A percentile compares a stretch with the other conserved stretches of the same genome.
These are phyloP conservation scores for Scaeva pyrastri DNA, from an alignment of 2,888 invertebrate species.

Conservation along the genomic window DNA sequence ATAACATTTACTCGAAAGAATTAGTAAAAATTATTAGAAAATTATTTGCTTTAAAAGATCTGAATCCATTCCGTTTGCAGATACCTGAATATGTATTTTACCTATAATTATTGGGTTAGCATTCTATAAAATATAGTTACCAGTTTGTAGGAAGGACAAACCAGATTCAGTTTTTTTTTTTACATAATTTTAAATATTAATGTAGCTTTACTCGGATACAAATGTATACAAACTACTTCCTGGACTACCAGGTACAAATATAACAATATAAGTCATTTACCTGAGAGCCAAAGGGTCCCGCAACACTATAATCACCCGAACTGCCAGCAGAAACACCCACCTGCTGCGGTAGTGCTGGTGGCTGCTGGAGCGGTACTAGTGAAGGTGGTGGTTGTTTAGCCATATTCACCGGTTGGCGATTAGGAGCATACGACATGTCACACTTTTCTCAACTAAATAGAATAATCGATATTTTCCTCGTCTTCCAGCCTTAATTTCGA, in stretches of 20 bases:
- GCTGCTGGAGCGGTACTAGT: slow-evolving; percentile 32
- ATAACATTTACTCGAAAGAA: no score
- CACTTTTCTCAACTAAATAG: slow-evolving; percentile 44
- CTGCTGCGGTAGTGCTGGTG: slow-evolving; percentile 34
- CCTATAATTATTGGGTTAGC: no score
- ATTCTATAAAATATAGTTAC: no score
- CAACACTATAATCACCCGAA: slow-evolving; percentile 40
- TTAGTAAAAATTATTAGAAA: no score
- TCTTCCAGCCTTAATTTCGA: slow-evolving; percentile 19
- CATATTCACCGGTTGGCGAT: slow-evolving; percentile 50
- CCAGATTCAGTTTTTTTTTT: no score
- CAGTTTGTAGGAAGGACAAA: no score
- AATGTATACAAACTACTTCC: slow-evolving; percentile 6
- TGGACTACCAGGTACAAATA: slow-evolving; percentile 5
- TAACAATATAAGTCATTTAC: slow-evolving; percentile 34
- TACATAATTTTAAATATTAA: neutral
- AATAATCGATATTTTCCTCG: slow-evolving; percentile 63
- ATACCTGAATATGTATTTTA: no score
- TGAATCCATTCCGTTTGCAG: no score
- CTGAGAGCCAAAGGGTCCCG: slow-evolving; percentile 51
- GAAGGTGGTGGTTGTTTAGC: slow-evolving; percentile 37
- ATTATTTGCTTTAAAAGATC: no score
- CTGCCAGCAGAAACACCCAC: slow-evolving; percentile 54
- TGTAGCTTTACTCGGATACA: no score
- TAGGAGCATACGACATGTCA: slow-evolving; percentile 61